Base-by-base conservation (phyloP, 2,113 vertebrate species). In the Eurypyga helias region DNA sequence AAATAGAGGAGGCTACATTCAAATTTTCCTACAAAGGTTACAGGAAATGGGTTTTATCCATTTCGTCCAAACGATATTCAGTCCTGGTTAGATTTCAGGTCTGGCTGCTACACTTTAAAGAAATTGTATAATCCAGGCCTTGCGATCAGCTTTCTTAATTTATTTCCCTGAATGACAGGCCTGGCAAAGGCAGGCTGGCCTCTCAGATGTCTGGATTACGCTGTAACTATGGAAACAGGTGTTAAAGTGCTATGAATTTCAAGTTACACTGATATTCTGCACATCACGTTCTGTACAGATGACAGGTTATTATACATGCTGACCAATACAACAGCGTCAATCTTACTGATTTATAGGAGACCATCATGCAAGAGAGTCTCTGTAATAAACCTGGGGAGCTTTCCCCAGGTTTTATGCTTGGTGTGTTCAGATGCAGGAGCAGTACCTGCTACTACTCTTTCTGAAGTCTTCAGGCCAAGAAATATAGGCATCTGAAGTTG, bases 151-250 rank as follows among this genome's bases (percentile, higher is more conserved):
- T 98, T 98, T 96, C 97, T 98, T 98, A 98, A 98, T 98, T 98
- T 98, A 98, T 98, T 98, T 98, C 97, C 78, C 85, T 98, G 97
- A 98, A 98, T 98, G 98, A 98, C 97, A 98, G 96, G 84, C 84
- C 98, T 98, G 97, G 97, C 95, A 98, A 97, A 98, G 96, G 96
- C 97, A 97, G 96, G 70, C 89, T 98, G 94, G 97, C 97, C 98
- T 98, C 97, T 98, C 97, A 97, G 97, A 98, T 98, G 97, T 98
- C 98, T 98, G 97, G 97, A 98, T 98, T 98, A 98, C 98, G 93
- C 97, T 94, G 98, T 99, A 98, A 97, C 98, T 98, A 98, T 98
- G 98, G 98, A 98, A 99, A 99, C 98, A 98, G 97, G 98, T 98
- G 98, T 98, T 98, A 98, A 98, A 98, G 97, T 98, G 95, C 97